phyloP scores from a whole-genome alignment of 2,888 invertebrate species.

The Cephus pygmeus region DNA sequence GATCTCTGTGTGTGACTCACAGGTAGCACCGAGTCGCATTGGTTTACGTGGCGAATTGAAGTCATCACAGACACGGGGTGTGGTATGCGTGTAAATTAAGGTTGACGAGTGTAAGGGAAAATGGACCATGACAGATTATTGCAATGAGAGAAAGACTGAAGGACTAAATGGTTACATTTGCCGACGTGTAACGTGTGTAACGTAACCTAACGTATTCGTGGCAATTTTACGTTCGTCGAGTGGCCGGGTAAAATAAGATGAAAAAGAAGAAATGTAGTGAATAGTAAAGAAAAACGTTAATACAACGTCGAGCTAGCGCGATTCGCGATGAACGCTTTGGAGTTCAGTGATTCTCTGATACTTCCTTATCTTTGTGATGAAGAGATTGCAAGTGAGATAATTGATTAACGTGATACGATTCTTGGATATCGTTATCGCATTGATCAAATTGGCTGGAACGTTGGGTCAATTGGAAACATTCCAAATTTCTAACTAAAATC shows the following conservation, averaged over 20 bases:
- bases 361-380: too few species aligned
- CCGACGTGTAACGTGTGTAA: constrained; percentile 13
- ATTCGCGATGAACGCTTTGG: neutral
- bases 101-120: constrained; percentile 31
- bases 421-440: too few species aligned
- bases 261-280: neutral
- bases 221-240: constrained; percentile 1
- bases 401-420: neutral
- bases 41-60: too few species aligned
- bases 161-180: constrained; percentile 37
- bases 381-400: neutral
- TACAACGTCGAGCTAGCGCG: constrained; percentile 5
- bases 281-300: constrained; percentile 4
- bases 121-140: constrained; percentile 57
- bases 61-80: too few species aligned
- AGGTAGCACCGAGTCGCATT: too few species aligned
- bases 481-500: neutral
- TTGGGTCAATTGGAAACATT: neutral
- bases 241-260: neutral
- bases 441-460: neutral
- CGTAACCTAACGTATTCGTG: constrained; percentile 14
- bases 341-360: too few species aligned
- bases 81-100: constrained; percentile 21
- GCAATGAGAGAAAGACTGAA: constrained; percentile 63
- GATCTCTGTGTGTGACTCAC: too few species aligned